phyloP scores from a whole-genome alignment of 1,140 invertebrate species.

The Gryon sp. region DNA sequence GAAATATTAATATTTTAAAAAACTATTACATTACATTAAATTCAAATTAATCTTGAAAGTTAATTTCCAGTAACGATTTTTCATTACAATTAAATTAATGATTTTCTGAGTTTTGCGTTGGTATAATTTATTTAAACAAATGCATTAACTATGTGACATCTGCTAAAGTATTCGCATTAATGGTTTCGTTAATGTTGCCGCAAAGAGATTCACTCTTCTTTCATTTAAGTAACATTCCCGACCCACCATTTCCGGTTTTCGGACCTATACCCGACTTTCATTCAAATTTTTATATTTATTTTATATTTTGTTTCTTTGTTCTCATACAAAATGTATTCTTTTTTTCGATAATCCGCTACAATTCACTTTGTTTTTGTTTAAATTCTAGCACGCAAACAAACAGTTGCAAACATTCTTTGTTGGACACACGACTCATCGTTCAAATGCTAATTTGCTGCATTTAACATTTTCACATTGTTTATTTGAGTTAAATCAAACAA shows the following conservation, averaged over 20 bases:
- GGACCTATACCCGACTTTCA: constrained; percentile 60
- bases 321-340: constrained; percentile 73
- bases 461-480: not conserved
- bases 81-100: no score
- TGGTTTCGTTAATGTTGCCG: constrained; percentile 12
- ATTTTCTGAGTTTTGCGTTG: no score
- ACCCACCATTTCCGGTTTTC: constrained; percentile 73
- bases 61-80: no score
- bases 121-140: no score
- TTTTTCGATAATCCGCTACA: constrained; percentile 52
- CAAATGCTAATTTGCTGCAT: constrained; percentile 1
- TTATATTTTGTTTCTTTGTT: constrained; percentile 29
- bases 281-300: constrained; percentile 35
- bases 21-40: no score
- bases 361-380: constrained; percentile 37
- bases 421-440: constrained; percentile 52
- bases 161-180: not conserved
- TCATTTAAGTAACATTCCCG: constrained; percentile 54
- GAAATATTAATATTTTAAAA: no score
- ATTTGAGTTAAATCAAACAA: no score
- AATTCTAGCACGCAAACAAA: constrained; percentile 60
- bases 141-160: no score
- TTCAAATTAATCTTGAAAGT: no score
- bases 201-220: constrained; percentile 44
- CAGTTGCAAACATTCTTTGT: constrained; percentile 59